Base-by-base conservation (phyloP, 2,797 vertebrate genomes). In the Hippoglossus hippoglossus region DNA sequence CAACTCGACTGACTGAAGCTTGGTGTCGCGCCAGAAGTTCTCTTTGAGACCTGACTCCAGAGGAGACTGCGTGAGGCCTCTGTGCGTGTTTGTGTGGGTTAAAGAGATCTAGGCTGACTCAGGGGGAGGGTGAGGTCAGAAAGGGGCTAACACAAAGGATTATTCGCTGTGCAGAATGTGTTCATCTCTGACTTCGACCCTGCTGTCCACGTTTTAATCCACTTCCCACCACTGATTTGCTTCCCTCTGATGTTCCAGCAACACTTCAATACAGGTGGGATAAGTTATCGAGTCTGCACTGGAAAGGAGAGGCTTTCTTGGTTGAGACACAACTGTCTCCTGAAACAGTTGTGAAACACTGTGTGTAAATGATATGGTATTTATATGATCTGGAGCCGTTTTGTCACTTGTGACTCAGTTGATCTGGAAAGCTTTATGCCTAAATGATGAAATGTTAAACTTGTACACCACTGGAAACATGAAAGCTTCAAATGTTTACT, bases 111-210 rank as follows among this genome's bases (percentile, higher is more conserved):
- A 53, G 66, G 49, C 52, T 10, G n/a, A 71, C 63, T 63, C 16
- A 19, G 57, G n/a, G 61, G 61, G 52, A 67, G 62, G 67, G 5
- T 56, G 66, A 77, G 75, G 82, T 84, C 78, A 84, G 41, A 44
- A 28, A 57, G 72, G 68, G 81, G 80, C 66, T 51, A 83, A 83
- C 66, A 53, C 56, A 83, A 79, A 72, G 65, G 80, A 79, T 83
- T 82, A 73, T 77, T 72, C 2, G 1, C 64, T 25, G 18, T 46
- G 31, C 49, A 58, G 31, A 62, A 47, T 74, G 44, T 68, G 69
- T 61, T 39, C 60, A 57, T 66, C 28, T 28, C 25, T 41, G 64
- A 75, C 73, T 75, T 83, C 59, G 46, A 25, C 75, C 57, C 52
- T 12, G 53, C 44, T 71, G 58, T 63, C 59, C 46, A 64, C 56